Evolutionary conservation across 2,797 vertebrate species (phyloP), one percentile per base, ranked within the genome.

Genomic region (Cyclopterus lumpus): DNA sequence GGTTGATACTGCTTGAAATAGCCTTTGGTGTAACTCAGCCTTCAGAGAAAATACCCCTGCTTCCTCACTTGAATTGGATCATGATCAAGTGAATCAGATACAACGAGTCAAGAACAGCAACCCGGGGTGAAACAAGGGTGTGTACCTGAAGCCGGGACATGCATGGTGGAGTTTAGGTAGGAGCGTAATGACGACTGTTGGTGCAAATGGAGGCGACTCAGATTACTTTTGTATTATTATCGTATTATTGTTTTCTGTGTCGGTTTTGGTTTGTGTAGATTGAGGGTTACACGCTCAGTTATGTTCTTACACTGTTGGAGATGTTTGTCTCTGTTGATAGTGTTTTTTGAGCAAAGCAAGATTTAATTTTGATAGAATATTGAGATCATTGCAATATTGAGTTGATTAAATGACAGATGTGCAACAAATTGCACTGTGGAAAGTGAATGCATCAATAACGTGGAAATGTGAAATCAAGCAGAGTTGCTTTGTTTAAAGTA

Each of bases 21-120:
- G 61, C 61, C 68, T 59, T 80, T 30, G 57, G 73, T 75, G 82
- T 78, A 84, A 82, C 64, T 70, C 40, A 77, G 57, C 55, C 79
- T 74, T 75, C 32, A 64, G 71, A 78, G 67, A 80, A 86, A 77
- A 82, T 75, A 66, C 76, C 32, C 63, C 30, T 48, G 63, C 76
- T 74, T 84, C 82, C 82, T 82, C 73, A 77, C 76, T 72, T 77
- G 10, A 73, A 67, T 30, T 84, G 76, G 81, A 79, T 77, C 42
- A 18, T 58, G 76, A 74, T 79, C 73, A 79, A 79, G 59, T 86
- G 51, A 85, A 71, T 84, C 66, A 68, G 11, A 81, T 75, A 63
- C 51, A 78, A 72, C 26, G 54, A 24, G 59, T 36, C 10, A 1
- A 68, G 63, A 59, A 69, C 6, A 18, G 65, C 36, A 15, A 42